phyloP scores from a whole-genome alignment of 2,888 invertebrate species.

The Laothoe populi region DNA sequence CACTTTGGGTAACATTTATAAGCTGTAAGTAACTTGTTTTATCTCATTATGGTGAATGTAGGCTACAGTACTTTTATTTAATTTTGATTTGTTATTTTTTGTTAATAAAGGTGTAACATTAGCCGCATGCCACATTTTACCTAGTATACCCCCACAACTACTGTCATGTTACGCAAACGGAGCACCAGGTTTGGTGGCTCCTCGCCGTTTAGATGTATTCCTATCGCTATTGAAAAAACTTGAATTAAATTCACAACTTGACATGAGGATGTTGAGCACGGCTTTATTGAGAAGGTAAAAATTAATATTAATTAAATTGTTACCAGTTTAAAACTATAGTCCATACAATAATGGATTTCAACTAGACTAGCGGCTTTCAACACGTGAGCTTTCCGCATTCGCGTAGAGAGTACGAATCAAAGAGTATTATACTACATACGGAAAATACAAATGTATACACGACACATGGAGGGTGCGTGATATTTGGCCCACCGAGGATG shows the following conservation, averaged over 20 bases:
- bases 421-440: too few relatives aligned
- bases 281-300: conserved; percentile 85
- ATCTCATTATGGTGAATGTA: neutral
- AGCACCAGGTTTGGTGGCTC: conserved; percentile 75
- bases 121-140: conserved; percentile 57
- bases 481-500: too few relatives aligned
- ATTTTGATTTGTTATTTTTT: conserved; percentile 24
- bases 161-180: conserved; percentile 85
- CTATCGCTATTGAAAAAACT: conserved; percentile 86
- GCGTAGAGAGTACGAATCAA: too few relatives aligned
- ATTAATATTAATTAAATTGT: too few relatives aligned
- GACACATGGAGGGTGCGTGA: too few relatives aligned
- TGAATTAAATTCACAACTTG: conserved; percentile 81
- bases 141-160: conserved; percentile 84
- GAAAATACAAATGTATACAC: too few relatives aligned
- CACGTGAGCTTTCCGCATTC: too few relatives aligned
- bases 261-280: conserved; percentile 83
- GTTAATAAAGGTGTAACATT: conserved; percentile 42
- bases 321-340: too few relatives aligned
- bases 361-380: too few relatives aligned
- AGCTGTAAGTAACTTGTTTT: conserved; percentile 56
- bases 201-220: conserved; percentile 84
- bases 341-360: too few relatives aligned
- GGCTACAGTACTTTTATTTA: conserved; percentile 1
- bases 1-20: conserved; percentile 44